Evolutionary conservation across 2,888 invertebrate genomes (phyloP), one percentile per base, ranked within the genome.

Genomic region (Ctenicera cuprea): DNA sequence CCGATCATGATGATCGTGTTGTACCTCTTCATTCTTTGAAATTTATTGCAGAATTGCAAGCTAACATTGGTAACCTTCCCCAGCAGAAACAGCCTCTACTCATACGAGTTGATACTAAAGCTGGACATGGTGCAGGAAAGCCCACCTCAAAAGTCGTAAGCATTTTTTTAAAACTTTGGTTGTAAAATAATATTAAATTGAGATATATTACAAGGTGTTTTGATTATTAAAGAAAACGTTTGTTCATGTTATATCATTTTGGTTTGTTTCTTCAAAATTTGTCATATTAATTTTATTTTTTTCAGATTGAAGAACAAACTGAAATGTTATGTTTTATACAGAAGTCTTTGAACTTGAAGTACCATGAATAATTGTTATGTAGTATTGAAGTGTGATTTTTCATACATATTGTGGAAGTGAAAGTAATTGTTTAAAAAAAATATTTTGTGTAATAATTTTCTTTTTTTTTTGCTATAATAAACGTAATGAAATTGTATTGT

Each of bases 1-100:
- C 97, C 18, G 98, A 99, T 89, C 98, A 99, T 88, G 98, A 99
- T 89, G 98, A 99, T 89, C 93, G 99, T 80, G 99, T 99, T 77
- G 98, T 98, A 78, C 99, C 99, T 62, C 90, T 97, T 78, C 99
- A 99, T 89, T 97, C 98, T 74, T 91, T 98, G 57, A 99, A 99
- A 88, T 96, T 94, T 87, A 94, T 96, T 73, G 98, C 99, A 1
- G 92, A 95, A 81, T 89, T 99, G 74, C 99, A 99, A 85, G 90
- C 95, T 83, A 90, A 90, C 48, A 85, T 95, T 14, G 92, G 92
- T 48, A 85, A 86, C 71, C 83, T 90, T 3, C 83, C 90, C 5
- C 88, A 89, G 77, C 96, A 97, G 90, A 90, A 86, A 16, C 95
- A 95, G 81, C 99, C 99, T 1, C 87, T 99, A 78, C 87, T 99